A percentile compares a stretch with the other conserved stretches of the same genome.
Conservation (phyloP, 1,140 invertebrate species). For the Drosophila tristis region DNA sequence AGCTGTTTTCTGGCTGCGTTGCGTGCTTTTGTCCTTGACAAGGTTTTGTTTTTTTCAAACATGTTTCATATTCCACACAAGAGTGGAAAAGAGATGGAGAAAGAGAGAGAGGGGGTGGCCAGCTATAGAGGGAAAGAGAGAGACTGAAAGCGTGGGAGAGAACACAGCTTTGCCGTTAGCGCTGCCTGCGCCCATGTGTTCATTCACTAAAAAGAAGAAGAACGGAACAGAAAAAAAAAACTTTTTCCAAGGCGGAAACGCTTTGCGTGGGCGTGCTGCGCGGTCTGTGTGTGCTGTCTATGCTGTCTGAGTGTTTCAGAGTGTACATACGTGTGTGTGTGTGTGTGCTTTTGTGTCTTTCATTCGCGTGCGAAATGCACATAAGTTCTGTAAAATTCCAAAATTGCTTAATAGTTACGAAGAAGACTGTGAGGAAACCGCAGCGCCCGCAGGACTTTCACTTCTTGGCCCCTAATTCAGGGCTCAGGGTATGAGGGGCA, state of each 20-base stretch:
- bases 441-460: conserved; percentile 57
- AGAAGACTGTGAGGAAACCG: conserved; percentile 14
- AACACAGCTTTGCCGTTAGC: conserved; percentile 38
- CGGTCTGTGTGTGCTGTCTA: conserved; percentile 1
- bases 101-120: conserved; percentile 6
- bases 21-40: conserved; percentile 80
- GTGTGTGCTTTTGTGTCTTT: conserved; percentile 34
- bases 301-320: neutral
- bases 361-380: conserved; percentile 64
- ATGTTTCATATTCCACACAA: conserved; percentile 47
- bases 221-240: conserved; percentile 30
- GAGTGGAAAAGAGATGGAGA: conserved; percentile 6
- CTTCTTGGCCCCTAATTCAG: conserved; percentile 44
- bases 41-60: conserved; percentile 76
- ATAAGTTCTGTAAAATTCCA: conserved; percentile 51
- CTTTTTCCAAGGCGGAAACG: conserved; percentile 58
- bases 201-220: conserved; percentile 58
- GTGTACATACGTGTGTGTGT: neutral
- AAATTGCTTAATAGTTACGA: conserved; percentile 54
- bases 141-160: conserved; percentile 26
- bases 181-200: conserved; percentile 45
- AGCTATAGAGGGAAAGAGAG: conserved; percentile 20
- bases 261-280: conserved; percentile 26
- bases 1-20: conserved; percentile 71
- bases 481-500: too few species aligned